Conservation (phyloP, 2,888 invertebrate genomes). For the Erebia palarica region DNA sequence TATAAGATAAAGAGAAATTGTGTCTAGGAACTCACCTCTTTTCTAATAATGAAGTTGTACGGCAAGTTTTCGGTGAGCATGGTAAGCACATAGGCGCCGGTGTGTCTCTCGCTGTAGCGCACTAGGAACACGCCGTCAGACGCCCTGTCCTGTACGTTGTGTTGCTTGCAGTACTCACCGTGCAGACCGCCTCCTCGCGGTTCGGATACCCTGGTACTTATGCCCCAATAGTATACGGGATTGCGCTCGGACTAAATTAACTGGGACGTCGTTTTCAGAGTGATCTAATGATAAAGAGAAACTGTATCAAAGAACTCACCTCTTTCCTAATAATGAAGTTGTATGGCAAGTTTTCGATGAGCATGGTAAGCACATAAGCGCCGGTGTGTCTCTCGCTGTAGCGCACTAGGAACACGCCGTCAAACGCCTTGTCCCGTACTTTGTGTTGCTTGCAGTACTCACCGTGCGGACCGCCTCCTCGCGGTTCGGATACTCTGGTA, state of each 20-base stretch:
- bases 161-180: no score
- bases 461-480: slow-evolving; percentile 88
- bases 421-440: slow-evolving; percentile 66
- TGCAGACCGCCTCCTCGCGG: no score
- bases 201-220: no score
- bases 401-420: slow-evolving; percentile 89
- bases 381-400: slow-evolving; percentile 89
- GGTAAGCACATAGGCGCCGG: slow-evolving; percentile 90
- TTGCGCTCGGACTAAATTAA: no score
- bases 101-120: slow-evolving; percentile 89
- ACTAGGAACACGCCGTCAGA: slow-evolving; percentile 89
- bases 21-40: slow-evolving; percentile 74
- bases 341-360: slow-evolving; percentile 87
- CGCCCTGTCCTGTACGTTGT: slow-evolving; percentile 88
- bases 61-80: slow-evolving; percentile 88
- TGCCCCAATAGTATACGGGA: no score
- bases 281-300: background rate
- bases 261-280: no score
- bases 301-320: slow-evolving; percentile 57
- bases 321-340: slow-evolving; percentile 92
- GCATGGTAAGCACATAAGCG: slow-evolving; percentile 90
- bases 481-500: slow-evolving; percentile 93
- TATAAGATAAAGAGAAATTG: background rate
- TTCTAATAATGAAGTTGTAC: slow-evolving; percentile 92
- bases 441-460: slow-evolving; percentile 73